Evolutionary conservation across 2,797 vertebrate genomes (phyloP).

Genomic region (Luscinia megarhynchos): DNA sequence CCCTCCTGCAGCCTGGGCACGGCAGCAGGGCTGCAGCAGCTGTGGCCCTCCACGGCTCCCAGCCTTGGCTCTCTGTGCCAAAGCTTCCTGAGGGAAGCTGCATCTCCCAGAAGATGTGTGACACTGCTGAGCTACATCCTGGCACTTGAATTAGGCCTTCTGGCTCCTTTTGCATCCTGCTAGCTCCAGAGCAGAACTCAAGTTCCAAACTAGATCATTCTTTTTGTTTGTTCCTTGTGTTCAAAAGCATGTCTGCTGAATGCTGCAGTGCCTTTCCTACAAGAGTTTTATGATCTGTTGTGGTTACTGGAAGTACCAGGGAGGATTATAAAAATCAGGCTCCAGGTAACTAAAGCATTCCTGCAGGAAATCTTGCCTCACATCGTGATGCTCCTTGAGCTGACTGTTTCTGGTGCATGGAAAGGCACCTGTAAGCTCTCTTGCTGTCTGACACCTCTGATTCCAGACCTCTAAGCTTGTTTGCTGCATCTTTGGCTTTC

Average conservation of each 20-base stretch:
- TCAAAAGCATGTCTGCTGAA: not conserved
- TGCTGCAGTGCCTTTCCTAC: not conserved
- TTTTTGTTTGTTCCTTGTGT: not conserved
- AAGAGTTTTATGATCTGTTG: not conserved
- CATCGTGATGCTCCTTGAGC: not conserved
- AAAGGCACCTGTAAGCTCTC: not conserved
- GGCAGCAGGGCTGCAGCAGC: not conserved
- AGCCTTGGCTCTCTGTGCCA: not conserved
- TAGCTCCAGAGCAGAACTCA: not conserved
- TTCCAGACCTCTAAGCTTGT: not conserved
- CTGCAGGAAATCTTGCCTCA: not conserved
- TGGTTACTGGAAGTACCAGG: not conserved
- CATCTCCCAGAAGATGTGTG: not conserved
- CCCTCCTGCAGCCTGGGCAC: not conserved
- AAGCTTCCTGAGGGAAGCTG: not conserved
- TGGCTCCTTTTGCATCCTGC: not conserved
- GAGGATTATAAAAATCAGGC: not conserved
- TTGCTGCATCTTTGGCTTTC: not conserved
- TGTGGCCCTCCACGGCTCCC: not conserved
- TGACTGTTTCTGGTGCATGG: not conserved
- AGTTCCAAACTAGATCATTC: not conserved
- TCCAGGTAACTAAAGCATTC: not conserved
- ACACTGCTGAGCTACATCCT: not conserved
- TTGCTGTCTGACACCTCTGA: not conserved
- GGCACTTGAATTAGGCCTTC: conserved; percentile 7